Conservation (phyloP, 2,113 vertebrate genomes). For the Delphinus delphis region DNA sequence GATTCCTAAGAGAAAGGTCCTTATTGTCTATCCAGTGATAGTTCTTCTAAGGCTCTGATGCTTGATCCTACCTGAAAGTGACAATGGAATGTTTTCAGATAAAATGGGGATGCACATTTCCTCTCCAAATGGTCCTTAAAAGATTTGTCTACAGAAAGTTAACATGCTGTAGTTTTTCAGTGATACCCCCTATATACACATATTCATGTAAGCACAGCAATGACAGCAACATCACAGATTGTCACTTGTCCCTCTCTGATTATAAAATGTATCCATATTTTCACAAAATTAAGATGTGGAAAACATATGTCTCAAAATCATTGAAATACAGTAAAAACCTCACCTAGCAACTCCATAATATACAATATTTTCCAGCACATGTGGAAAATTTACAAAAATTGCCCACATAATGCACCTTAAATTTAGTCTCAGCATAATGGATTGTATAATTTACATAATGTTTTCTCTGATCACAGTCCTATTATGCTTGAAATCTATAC, state of each 20-base stretch:
- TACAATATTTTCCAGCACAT: neutral
- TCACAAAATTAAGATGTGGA: neutral
- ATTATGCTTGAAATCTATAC: neutral
- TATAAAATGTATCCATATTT: neutral
- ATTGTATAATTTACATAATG: neutral
- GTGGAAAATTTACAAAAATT: neutral
- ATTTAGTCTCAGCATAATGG: neutral
- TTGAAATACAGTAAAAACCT: neutral
- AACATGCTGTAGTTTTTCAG: neutral
- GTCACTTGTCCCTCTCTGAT: neutral
- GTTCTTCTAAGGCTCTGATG: neutral
- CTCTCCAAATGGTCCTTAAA: neutral
- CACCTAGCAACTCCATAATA: neutral
- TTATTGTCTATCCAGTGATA: accelerated
- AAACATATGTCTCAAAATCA: neutral
- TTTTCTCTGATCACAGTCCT: neutral
- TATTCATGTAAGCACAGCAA: no score
- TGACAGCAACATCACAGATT: neutral
- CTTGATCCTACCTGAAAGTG: neutral
- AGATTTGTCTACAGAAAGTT: neutral
- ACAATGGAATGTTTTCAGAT: neutral
- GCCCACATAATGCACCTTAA: no score
- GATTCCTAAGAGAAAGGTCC: neutral
- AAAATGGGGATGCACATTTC: neutral
- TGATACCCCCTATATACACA: accelerated